Conservation (phyloP, 2,113 vertebrate genomes). For the pig (Sus scrofa) region T2T-Sscrofa CM000822.6:50014001-50014500, state of each 20-base stretch:
- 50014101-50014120: slow-evolving; percentile 61
- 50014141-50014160: slow-evolving; percentile 57
- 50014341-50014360: slow-evolving; percentile 41
- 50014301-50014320: slow-evolving; percentile 52
- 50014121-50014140: slow-evolving; percentile 35
- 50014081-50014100: not conserved
- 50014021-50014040: slow-evolving; percentile 35
- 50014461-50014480: slow-evolving; percentile 39
- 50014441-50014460: slow-evolving; percentile 7
- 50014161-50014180: slow-evolving; percentile 42
- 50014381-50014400: not conserved
- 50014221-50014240: not conserved
- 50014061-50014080: slow-evolving; percentile 29
- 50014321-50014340: slow-evolving; percentile 50
- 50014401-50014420: not conserved
- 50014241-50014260: slow-evolving; percentile 23
- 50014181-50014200: slow-evolving; percentile 1
- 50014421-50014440: slow-evolving; percentile 55
- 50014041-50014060: slow-evolving; percentile 64
- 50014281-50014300: slow-evolving; percentile 63
- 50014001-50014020: slow-evolving; percentile 39
- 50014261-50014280: slow-evolving; percentile 53
- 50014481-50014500: slow-evolving; percentile 44
- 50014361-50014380: not conserved
- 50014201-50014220: slow-evolving; percentile 35